Base-by-base conservation (phyloP, 2,797 vertebrate genomes). In the Pipistrellus pipistrellus region DNA sequence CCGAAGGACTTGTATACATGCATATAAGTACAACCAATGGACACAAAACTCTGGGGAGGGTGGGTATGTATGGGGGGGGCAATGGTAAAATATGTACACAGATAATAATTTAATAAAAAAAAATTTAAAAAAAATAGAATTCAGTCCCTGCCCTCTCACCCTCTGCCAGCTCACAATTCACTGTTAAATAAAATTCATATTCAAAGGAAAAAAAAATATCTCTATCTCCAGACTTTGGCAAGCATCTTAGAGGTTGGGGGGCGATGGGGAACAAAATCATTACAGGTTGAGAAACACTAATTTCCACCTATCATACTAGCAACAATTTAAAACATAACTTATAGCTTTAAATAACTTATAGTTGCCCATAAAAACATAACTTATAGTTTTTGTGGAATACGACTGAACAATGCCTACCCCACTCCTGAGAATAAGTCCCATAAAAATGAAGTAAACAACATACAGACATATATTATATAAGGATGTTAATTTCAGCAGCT, bases 361-460 rank as follows among this genome's bases (percentile, higher is more conserved):
- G 10, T 77, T 91, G 17, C 68, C 69, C 78, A 11, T 84, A 27
- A 93, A 96, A 83, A 71, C 14, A 3, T 55, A 97, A 88, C 41
- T 44, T 84, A 75, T 20, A 68, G 73, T 6, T 91, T 94, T 87
- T 27, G 68, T 76, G n/a, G n/a, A 59, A 85, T 89, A 84, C 3
- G 81, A 80, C 30, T 84, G 30, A 92, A 46, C 6, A 82, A 78
- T 71, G 66, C 1, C 55, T 85, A 88, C 20, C 62, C 78, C 62
- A n/a, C 30, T 64, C 27, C 57, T 81, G n/a, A 30, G 17, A 89
- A 75, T 68, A 94, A 93, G 89, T 84, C 27, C 20, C 69, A 62
- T 53, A 76, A 90, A 92, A 85, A 88, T 64, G 11, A 94, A 96
- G 80, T 75, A 69, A 25, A 95, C n/a, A 72, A 76, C 32, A 30